Conservation (phyloP, 2,888 invertebrate genomes). For the Cheilosia urbana region DNA sequence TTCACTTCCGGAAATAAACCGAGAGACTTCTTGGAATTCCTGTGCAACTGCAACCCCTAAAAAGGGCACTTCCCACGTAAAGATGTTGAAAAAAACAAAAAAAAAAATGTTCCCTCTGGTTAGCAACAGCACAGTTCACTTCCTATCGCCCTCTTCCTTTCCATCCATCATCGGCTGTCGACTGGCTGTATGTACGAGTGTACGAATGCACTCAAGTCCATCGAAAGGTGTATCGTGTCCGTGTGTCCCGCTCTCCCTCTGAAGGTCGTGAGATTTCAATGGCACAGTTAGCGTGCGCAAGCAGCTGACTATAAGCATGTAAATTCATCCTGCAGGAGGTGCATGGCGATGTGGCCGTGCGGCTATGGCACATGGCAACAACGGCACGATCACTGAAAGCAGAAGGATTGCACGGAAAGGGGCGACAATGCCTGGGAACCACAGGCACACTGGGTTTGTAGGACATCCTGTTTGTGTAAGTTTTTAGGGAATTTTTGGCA, state of each 20-base stretch:
- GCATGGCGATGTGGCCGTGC: slow-evolving; percentile 4
- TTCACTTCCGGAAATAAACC: slow-evolving; percentile 44
- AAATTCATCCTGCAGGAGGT: slow-evolving; percentile 64
- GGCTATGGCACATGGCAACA: slow-evolving; percentile 52
- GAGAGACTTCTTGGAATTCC: slow-evolving; percentile 27
- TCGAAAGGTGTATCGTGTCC: slow-evolving; percentile 58
- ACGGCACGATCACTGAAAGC: slow-evolving; percentile 61
- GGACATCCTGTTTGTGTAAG: slow-evolving; percentile 53
- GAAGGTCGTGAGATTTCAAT: slow-evolving; percentile 71
- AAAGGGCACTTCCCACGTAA: background rate
- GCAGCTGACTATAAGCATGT: slow-evolving; percentile 68
- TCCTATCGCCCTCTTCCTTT: slow-evolving; percentile 36
- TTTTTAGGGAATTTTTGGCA: slow-evolving; percentile 51
- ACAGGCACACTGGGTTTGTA: slow-evolving; percentile 29
- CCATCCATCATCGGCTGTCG: slow-evolving; percentile 31
- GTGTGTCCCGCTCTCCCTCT: background rate
- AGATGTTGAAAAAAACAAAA: slow-evolving; percentile 26
- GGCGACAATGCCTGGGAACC: slow-evolving; percentile 52
- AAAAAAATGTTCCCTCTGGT: slow-evolving; percentile 39
- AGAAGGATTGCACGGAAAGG: slow-evolving; percentile 59
- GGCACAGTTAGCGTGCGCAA: slow-evolving; percentile 58
- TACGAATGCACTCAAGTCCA: slow-evolving; percentile 41
- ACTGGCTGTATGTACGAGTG: background rate
- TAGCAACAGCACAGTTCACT: slow-evolving; percentile 35
- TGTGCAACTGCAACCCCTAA: slow-evolving; percentile 2